These are phyloP conservation scores for Chelon auratus DNA, from an alignment of 2,797 vertebrate species.

Conservation along the genomic window DNA sequence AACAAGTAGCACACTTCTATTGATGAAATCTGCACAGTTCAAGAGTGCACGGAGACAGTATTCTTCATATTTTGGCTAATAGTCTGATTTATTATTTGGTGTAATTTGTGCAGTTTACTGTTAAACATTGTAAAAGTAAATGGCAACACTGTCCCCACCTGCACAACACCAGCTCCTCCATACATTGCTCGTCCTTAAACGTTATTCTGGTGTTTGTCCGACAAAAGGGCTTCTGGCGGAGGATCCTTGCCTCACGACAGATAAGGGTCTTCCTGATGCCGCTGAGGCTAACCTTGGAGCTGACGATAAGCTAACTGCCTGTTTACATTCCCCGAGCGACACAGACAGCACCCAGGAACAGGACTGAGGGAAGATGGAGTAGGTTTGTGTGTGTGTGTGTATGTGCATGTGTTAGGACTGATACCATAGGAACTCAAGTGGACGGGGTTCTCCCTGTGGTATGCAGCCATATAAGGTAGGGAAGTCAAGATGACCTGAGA, in stretches of 20 bases:
- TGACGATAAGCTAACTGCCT: slow-evolving; percentile 75
- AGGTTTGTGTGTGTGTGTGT: slow-evolving; percentile 42
- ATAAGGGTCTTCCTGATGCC: slow-evolving; percentile 73
- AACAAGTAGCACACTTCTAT: background rate
- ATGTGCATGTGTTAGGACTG: slow-evolving; percentile 64
- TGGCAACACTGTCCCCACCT: slow-evolving; percentile 5
- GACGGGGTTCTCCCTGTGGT: slow-evolving; percentile 74
- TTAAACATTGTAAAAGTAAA: slow-evolving; percentile 3
- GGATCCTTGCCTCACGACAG: slow-evolving; percentile 60
- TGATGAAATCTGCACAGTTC: background rate
- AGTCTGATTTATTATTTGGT: background rate
- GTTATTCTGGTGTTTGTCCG: slow-evolving; percentile 34
- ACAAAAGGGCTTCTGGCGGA: slow-evolving; percentile 52
- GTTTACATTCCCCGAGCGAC: slow-evolving; percentile 82
- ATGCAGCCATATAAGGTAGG: slow-evolving; percentile 84
- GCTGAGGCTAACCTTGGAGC: slow-evolving; percentile 71
- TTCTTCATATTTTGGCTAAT: background rate
- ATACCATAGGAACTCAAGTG: slow-evolving; percentile 81
- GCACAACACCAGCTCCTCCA: background rate
- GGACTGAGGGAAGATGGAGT: slow-evolving; percentile 46
- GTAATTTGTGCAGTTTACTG: background rate
- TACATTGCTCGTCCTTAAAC: slow-evolving; percentile 29
- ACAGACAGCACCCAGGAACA: slow-evolving; percentile 74
- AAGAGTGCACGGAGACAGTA: background rate
- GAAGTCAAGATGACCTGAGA: slow-evolving; percentile 78